Conservation (phyloP, 2,797 vertebrate genomes). For the Liparis tanakae region DNA sequence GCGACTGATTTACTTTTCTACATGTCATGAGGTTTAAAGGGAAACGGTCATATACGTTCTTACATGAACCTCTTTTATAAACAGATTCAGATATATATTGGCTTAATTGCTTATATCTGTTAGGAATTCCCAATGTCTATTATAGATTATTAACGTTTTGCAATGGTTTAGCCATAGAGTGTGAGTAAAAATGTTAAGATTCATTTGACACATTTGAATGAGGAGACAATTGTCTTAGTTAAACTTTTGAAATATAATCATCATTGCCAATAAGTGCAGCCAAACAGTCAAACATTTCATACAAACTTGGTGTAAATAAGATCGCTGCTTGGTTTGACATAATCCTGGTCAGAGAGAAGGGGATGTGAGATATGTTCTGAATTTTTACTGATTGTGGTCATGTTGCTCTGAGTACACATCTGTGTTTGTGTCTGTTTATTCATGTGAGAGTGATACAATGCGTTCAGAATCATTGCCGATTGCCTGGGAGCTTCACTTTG, state of each 20-base stretch:
- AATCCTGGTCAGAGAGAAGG: slow-evolving; percentile 1
- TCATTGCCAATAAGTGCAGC: not conserved
- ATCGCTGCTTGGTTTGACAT: not conserved
- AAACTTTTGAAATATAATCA: not conserved
- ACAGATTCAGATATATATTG: not conserved
- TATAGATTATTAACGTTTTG: not conserved
- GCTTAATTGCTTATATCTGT: not conserved
- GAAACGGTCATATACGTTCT: not conserved
- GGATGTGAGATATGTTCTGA: slow-evolving; percentile 4
- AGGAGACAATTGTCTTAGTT: not conserved
- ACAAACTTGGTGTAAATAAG: slow-evolving; percentile 22
- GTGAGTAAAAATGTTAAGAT: too few relatives aligned
- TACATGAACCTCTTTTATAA: not conserved
- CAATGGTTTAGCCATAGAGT: not conserved
- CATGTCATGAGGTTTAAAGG: not conserved
- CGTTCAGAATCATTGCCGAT: slow-evolving; percentile 52
- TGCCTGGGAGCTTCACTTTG: slow-evolving; percentile 67
- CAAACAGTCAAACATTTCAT: slow-evolving; percentile 1
- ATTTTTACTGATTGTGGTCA: slow-evolving; percentile 14
- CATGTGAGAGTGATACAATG: slow-evolving; percentile 41
- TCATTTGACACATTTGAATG: not conserved
- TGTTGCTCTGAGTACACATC: slow-evolving; percentile 41
- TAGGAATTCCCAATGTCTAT: not conserved
- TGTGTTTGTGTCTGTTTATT: slow-evolving; percentile 49
- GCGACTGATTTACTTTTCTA: not conserved